phyloP scores from a whole-genome alignment of 2,113 vertebrate genomes.

The Caranx melampygus region DNA sequence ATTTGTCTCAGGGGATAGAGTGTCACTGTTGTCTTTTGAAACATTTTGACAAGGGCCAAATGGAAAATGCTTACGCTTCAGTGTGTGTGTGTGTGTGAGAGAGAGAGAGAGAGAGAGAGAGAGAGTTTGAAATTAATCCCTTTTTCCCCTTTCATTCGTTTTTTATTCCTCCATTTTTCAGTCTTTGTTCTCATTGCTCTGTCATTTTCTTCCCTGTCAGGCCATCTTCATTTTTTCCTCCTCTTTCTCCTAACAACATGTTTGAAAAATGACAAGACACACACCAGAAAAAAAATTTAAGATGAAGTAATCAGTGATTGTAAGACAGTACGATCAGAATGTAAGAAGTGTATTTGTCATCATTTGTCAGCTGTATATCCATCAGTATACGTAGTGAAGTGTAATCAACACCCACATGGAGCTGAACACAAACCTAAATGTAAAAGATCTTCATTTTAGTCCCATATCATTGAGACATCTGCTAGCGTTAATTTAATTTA shows the following conservation, averaged over 20 bases:
- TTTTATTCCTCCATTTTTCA: background rate
- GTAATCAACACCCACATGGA: background rate
- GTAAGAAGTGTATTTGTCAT: too few species aligned
- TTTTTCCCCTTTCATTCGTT: slow-evolving; percentile 1
- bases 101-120: slow-evolving; percentile 9
- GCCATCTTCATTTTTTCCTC: background rate
- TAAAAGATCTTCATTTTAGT: slow-evolving; percentile 13
- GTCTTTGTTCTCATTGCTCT: background rate
- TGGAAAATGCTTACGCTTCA: slow-evolving; percentile 24
- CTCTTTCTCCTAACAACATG: too few species aligned
- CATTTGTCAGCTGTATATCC: too few species aligned
- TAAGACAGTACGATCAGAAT: too few species aligned
- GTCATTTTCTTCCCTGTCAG: background rate
- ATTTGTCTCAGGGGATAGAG: slow-evolving; percentile 40
- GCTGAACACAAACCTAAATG: background rate
- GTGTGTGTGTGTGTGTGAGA: slow-evolving; percentile 15
- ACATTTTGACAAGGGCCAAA: slow-evolving; percentile 61
- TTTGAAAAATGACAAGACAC: background rate
- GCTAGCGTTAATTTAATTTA: slow-evolving; percentile 29
- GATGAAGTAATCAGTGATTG: too few species aligned
- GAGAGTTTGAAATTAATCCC: background rate
- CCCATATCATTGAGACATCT: slow-evolving; percentile 13
- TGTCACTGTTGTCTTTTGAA: slow-evolving; percentile 36
- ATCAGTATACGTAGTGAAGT: background rate
- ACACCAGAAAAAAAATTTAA: background rate